phyloP scores from a whole-genome alignment of 2,888 invertebrate genomes.

The Spicauda simplicius region DNA sequence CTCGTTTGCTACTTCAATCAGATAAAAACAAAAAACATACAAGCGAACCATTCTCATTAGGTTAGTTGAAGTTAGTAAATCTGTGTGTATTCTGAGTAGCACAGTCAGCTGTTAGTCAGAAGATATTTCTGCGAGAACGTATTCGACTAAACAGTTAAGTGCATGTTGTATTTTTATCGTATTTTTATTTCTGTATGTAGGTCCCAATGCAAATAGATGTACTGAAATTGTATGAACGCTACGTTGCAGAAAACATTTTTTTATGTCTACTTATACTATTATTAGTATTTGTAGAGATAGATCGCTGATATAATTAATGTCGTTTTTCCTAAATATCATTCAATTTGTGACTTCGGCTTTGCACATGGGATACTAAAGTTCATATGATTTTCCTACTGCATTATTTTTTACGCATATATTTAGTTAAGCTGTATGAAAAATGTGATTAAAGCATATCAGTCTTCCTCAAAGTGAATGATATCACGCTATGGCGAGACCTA shows the following conservation, averaged over 20 bases:
- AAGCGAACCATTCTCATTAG: neutral
- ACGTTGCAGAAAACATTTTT: neutral
- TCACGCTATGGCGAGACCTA: too few relatives aligned
- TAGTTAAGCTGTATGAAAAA: too few relatives aligned
- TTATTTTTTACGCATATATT: too few relatives aligned
- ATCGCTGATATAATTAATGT: neutral
- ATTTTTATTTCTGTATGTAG: slow-evolving; percentile 2
- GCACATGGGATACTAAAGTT: too few relatives aligned
- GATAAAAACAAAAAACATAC: too few relatives aligned
- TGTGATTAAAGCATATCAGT: too few relatives aligned
- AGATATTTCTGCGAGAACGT: neutral
- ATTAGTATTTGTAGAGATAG: neutral
- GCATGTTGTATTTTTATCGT: neutral
- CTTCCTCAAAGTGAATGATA: too few relatives aligned
- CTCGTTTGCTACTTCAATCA: too few relatives aligned
- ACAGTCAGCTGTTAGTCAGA: neutral
- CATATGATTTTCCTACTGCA: too few relatives aligned
- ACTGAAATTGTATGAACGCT: neutral
- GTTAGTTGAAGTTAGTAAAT: neutral
- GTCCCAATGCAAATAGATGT: neutral
- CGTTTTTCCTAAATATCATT: neutral
- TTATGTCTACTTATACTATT: neutral
- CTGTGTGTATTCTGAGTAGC: neutral
- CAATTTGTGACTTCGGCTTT: too few relatives aligned
- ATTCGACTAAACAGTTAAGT: neutral